phyloP scores from a whole-genome alignment of 2,113 vertebrate genomes.

The Actenoides lindsayi region DNA sequence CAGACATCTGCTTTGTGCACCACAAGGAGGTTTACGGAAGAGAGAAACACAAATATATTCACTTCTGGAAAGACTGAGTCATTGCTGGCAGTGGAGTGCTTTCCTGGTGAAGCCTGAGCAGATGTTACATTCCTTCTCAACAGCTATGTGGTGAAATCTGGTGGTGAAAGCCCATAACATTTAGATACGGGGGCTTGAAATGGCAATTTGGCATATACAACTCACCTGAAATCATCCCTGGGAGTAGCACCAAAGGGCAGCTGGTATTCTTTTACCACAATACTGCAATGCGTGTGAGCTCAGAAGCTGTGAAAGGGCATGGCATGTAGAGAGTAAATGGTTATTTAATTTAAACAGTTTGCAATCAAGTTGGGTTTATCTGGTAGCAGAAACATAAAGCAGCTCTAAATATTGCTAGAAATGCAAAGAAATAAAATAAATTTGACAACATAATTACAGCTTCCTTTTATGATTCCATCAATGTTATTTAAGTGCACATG shows the following conservation, averaged over 20 bases:
- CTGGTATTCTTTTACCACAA: neutral
- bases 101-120: neutral
- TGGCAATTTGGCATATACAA: neutral
- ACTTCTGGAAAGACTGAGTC: neutral
- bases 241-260: neutral
- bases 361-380: conserved; percentile 20
- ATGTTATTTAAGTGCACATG: neutral
- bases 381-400: neutral
- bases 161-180: neutral
- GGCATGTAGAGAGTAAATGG: neutral
- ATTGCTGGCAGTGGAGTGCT: neutral
- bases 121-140: neutral
- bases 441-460: conserved; percentile 55
- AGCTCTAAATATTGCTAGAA: conserved; percentile 52
- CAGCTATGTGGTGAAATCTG: neutral
- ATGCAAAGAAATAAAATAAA: conserved; percentile 39
- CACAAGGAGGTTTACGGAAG: neutral
- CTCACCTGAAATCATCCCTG: neutral
- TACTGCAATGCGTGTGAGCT: neutral
- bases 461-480: conserved; percentile 29
- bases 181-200: neutral
- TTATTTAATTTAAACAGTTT: conserved; percentile 48
- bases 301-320: neutral
- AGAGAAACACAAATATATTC: neutral
- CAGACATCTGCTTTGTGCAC: neutral